These are phyloP conservation scores for Mimas tiliae DNA, from an alignment of 2,888 invertebrate genomes.

Conservation along the genomic window DNA sequence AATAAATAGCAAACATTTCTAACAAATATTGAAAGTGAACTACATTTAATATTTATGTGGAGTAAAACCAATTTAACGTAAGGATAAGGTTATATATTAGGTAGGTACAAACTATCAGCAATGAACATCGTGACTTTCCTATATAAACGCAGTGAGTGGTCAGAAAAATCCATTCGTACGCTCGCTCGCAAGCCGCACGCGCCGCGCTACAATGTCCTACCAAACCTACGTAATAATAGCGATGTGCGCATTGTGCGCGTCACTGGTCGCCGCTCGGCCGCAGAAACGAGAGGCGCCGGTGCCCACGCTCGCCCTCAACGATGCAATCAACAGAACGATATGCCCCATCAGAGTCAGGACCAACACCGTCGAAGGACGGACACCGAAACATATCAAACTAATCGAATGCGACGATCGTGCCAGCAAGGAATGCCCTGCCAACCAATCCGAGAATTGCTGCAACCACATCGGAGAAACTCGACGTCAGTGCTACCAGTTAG, in stretches of 20 bases:
- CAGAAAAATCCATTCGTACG: too few relatives aligned
- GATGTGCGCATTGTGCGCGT: neutral
- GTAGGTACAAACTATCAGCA: too few relatives aligned
- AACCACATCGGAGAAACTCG: too few relatives aligned
- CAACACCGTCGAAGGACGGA: neutral
- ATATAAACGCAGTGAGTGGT: too few relatives aligned
- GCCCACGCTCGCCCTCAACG: neutral
- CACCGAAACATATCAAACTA: neutral
- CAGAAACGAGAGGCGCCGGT: neutral
- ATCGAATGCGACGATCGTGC: neutral
- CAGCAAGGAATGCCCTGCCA: slow-evolving; percentile 3
- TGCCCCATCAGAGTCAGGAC: neutral
- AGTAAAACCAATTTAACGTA: too few relatives aligned
- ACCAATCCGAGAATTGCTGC: neutral
- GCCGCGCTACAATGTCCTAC: neutral
- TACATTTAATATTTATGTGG: too few relatives aligned
- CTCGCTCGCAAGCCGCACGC: too few relatives aligned
- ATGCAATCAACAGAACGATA: neutral
- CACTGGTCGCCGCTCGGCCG: neutral
- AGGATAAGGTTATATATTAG: too few relatives aligned
- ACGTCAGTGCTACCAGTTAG: slow-evolving; percentile 2
- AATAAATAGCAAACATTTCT: too few relatives aligned
- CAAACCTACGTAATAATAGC: neutral
- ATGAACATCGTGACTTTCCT: too few relatives aligned
- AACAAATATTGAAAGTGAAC: too few relatives aligned